These are phyloP conservation scores for Margaritifera margaritifera DNA, from an alignment of 2,888 invertebrate species.

Conservation along the genomic window DNA sequence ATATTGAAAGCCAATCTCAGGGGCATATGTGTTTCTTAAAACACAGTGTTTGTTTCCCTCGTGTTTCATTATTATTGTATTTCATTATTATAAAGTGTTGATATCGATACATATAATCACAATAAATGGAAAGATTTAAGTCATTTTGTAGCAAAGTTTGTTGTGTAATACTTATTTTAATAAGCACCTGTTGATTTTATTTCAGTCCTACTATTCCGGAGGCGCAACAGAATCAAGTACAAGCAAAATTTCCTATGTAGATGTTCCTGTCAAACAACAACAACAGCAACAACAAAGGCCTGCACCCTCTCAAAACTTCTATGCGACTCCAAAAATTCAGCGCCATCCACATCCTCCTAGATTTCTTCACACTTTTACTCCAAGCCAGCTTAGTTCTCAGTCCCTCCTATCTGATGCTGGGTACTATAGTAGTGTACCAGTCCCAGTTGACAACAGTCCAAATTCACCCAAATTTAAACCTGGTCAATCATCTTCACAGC, in stretches of 20 bases:
- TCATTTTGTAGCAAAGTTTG: too few species aligned
- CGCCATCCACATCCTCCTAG: constrained; percentile 25
- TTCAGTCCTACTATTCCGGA: constrained; percentile 35
- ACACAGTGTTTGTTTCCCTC: too few species aligned
- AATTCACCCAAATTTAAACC: constrained; percentile 41
- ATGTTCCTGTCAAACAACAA: constrained; percentile 41
- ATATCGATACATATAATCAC: too few species aligned
- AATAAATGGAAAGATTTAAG: too few species aligned
- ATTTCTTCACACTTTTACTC: constrained; percentile 7
- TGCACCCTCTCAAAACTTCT: constrained; percentile 30
- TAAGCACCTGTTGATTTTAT: constrained; percentile 11
- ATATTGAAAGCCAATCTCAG: too few species aligned
- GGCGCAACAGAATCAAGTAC: constrained; percentile 39
- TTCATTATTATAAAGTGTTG: too few species aligned
- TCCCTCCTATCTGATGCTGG: constrained; percentile 40
- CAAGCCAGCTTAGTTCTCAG: constrained; percentile 37
- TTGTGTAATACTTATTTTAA: too few species aligned
- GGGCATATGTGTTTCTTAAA: too few species aligned
- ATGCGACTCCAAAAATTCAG: constrained; percentile 45
- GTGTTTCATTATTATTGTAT: too few species aligned
- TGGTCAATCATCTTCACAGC: constrained; percentile 24
- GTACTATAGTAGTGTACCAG: constrained; percentile 62
- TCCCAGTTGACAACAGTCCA: constrained; percentile 48
- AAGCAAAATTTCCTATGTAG: constrained; percentile 59
- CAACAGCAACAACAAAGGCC: constrained; percentile 19